Percentiles rank a stretch among this genome's conserved stretches.
phyloP scores from a whole-genome alignment of 2,113 vertebrate genomes.

The Passer domesticus region DNA sequence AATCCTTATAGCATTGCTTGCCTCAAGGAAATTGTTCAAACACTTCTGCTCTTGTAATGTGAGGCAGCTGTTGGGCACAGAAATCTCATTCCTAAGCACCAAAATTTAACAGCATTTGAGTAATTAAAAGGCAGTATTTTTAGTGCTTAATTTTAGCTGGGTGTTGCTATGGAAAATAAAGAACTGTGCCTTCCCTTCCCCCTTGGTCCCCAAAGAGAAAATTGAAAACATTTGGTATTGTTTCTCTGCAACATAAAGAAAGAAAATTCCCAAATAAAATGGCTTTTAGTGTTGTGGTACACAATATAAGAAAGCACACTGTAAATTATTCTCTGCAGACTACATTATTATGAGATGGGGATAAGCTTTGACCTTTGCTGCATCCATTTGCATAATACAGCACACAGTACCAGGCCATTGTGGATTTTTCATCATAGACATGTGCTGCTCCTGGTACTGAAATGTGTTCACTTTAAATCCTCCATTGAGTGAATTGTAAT shows the following conservation, averaged over 20 bases:
- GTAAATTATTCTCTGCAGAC: not conserved
- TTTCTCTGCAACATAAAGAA: not conserved
- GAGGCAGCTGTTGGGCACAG: not conserved
- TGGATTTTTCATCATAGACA: not conserved
- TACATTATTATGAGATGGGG: not conserved
- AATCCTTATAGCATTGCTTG: not conserved
- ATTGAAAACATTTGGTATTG: not conserved
- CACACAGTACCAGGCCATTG: not conserved
- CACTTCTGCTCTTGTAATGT: not conserved
- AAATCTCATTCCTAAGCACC: not conserved
- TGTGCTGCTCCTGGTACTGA: not conserved
- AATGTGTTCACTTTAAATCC: not conserved
- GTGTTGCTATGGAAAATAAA: not conserved
- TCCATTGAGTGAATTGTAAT: not conserved
- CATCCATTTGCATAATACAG: not conserved
- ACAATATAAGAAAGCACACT: not conserved
- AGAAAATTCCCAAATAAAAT: not conserved
- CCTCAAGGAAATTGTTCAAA: not conserved
- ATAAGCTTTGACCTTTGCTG: conserved; percentile 1
- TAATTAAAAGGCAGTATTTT: not conserved
- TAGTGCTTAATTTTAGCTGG: not conserved
- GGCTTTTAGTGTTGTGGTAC: not conserved
- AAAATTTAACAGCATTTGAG: not conserved
- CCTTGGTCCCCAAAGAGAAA: not conserved
- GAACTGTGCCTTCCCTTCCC: not conserved